A percentile compares a stretch with the other conserved stretches of the same genome.
These are phyloP conservation scores for Sarcophaga carnaria DNA, from an alignment of 2,888 invertebrate genomes.

Conservation along the genomic window DNA sequence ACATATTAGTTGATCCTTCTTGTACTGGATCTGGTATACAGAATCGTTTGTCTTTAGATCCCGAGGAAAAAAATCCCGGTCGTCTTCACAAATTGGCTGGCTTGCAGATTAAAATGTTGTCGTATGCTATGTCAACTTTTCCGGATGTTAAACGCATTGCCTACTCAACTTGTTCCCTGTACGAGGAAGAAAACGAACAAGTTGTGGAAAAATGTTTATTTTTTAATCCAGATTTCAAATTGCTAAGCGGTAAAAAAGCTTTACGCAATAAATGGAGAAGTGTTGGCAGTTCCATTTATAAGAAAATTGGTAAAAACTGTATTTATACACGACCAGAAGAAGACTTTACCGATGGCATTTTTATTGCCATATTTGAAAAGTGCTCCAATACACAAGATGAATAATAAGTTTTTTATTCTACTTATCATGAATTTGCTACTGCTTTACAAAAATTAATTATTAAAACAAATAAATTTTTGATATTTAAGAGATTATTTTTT, in stretches of 20 bases:
- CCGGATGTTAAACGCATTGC: constrained; percentile 92
- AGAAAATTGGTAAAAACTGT: constrained; percentile 88
- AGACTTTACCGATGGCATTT: constrained; percentile 96
- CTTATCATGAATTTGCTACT: too few species aligned
- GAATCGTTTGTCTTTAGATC: constrained; percentile 82
- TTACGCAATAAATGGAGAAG: constrained; percentile 87
- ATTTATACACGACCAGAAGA: constrained; percentile 89
- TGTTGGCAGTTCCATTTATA: constrained; percentile 86
- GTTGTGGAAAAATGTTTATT: constrained; percentile 83
- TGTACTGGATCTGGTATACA: constrained; percentile 96
- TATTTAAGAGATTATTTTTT: background rate
- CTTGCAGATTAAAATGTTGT: constrained; percentile 91
- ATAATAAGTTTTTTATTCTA: constrained; percentile 16
- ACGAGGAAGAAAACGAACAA: constrained; percentile 95
- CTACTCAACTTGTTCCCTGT: constrained; percentile 97
- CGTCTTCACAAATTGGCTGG: constrained; percentile 87
- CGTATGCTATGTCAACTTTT: constrained; percentile 92
- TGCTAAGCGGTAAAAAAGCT: constrained; percentile 85
- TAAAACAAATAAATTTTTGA: too few species aligned
- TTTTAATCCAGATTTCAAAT: constrained; percentile 83
- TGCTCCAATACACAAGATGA: constrained; percentile 50
- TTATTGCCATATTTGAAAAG: constrained; percentile 93
- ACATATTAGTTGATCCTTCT: constrained; percentile 97
- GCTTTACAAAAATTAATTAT: too few species aligned
- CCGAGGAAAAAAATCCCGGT: constrained; percentile 82